Percentiles rank a stretch among this genome's conserved stretches.
Conservation (phyloP, 1,140 invertebrate genomes). For the Philotrypesis tridentata region DNA sequence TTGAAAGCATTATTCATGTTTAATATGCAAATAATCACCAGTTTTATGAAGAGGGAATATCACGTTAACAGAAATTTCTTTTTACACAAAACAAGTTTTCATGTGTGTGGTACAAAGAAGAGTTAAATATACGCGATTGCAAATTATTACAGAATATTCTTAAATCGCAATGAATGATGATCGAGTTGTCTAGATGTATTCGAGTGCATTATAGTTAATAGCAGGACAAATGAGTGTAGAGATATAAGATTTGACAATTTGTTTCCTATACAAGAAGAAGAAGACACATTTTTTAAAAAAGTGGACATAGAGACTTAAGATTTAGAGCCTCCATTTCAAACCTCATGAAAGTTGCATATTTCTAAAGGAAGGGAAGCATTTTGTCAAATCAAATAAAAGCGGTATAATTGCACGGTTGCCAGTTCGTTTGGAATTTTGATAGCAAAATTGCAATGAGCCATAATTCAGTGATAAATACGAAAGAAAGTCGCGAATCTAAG, state of each 20-base stretch:
- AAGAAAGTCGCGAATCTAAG: background rate
- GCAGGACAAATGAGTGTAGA: background rate
- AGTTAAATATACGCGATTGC: background rate
- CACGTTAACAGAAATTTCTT: background rate
- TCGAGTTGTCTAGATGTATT: constrained; percentile 14
- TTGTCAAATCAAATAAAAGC: background rate
- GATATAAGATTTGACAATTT: background rate
- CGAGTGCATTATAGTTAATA: background rate
- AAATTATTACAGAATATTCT: constrained; percentile 19
- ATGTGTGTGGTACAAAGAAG: background rate
- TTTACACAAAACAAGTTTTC: constrained; percentile 12
- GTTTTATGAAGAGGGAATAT: background rate
- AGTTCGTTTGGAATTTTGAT: background rate
- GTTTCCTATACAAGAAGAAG: background rate
- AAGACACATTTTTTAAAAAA: background rate
- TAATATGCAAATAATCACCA: background rate
- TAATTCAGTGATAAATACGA: constrained; percentile 53
- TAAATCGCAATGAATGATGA: background rate
- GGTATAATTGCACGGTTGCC: background rate
- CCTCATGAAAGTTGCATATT: background rate
- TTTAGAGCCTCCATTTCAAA: background rate
- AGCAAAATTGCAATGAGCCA: constrained; percentile 46
- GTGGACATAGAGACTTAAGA: background rate
- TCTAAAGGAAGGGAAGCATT: background rate
- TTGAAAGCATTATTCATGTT: background rate